These are phyloP conservation scores for Podarcis siculus DNA, from an alignment of 2,797 vertebrate genomes.

Conservation along the genomic window DNA sequence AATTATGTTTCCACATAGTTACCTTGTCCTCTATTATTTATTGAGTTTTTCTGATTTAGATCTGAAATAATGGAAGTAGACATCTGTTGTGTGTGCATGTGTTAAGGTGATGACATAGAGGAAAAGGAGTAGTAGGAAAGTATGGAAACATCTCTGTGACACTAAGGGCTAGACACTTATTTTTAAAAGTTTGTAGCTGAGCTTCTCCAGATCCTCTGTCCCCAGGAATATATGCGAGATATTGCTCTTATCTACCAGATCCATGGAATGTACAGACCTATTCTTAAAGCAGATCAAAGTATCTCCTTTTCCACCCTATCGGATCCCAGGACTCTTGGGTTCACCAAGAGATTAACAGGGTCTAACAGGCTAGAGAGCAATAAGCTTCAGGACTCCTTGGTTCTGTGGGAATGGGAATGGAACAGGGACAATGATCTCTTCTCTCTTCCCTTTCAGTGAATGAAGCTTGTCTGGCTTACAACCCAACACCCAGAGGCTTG, in stretches of 20 bases:
- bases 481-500: slow-evolving; percentile 68
- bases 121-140: neutral
- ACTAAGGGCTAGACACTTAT: neutral
- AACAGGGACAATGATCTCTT: neutral
- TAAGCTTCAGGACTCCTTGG: neutral
- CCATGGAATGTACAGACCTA: neutral
- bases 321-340: neutral
- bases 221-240: too few species aligned
- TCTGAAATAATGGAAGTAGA: neutral
- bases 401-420: neutral
- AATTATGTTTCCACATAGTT: neutral
- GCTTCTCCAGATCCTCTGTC: neutral
- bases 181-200: neutral
- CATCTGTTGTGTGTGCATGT: too few species aligned
- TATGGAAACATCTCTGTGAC: neutral
- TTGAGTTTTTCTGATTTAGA: neutral
- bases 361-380: neutral
- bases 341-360: neutral
- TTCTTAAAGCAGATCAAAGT: neutral
- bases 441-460: neutral
- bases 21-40: neutral
- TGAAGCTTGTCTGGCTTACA: slow-evolving; percentile 60
- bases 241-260: neutral
- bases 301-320: neutral
- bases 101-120: neutral